Base-by-base conservation (phyloP, 2,888 invertebrate species). In the Hedya salicella region DNA sequence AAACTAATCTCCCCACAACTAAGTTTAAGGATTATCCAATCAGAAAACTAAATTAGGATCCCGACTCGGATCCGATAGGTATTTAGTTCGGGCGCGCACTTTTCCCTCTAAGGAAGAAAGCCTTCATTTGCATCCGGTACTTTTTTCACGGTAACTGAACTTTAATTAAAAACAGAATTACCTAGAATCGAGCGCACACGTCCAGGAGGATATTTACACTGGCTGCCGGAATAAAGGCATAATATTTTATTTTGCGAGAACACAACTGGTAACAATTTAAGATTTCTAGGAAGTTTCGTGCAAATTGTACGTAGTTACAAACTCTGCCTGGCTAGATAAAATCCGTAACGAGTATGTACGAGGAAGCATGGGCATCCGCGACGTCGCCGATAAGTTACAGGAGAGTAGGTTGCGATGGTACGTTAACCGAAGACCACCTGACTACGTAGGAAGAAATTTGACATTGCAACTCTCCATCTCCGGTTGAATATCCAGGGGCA, bases 91-190 rank as follows among this genome's bases (percentile, higher is more conserved):
- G 53, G 19, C 52, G 70, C 67, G 71, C 69, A 62, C 65, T 71
- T 69, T 64, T 42, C 44, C 52, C 21, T 50, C 32, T 52, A 57
- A 52, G 36, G 64, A 19, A 57, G 42, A 52, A 65, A 76, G 73
- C 74, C 78, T 81, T 82, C 83, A 85, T 88, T 87, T 87, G 83
- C 87, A 83, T 88, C 73, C 73, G 75, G 76, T 82, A 82, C 78
- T 82, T 83, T 78, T 83, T 89, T 89, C 87, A 89, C 88, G 89
- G 86, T 75, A 81, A 80, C 84, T 89, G 85, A 86, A 85, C 86
- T 89, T 88, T 88, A 89, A 91, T 90, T 89, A 88, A 87, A 89
- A 87, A 83, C 78, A 81, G 78, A 81, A 86, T 81, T 81, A 81
- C 62, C 64, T 60, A 66, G 68, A 65, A 62, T 65, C 65, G 59